Base-by-base conservation (phyloP, 2,797 vertebrate genomes). In the Falco concolor region DNA sequence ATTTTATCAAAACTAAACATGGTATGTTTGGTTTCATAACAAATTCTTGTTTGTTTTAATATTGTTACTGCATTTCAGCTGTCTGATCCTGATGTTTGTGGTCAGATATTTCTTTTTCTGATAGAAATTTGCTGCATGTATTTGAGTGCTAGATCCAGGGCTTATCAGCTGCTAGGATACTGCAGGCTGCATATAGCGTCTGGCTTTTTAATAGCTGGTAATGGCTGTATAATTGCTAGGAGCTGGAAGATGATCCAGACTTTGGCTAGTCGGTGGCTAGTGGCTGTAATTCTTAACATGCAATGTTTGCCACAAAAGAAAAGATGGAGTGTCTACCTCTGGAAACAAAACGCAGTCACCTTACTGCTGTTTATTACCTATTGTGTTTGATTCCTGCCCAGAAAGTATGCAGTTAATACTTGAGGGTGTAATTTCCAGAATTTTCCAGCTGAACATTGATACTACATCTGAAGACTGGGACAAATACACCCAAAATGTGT, bases 151-250 rank as follows among this genome's bases (percentile, higher is more conserved):
- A 38, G 28, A 45, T 79, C 84, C 78, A 36, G 52, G 69, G 75
- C 45, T 96, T 78, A 50, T 65, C 89, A 95, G 87, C 91, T 94
- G 72, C 83, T 54, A 25, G 80, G 92, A 61, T 78, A 63, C 70
- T 80, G 36, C 75, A 45, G 64, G 77, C 80, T 78, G 59, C 63
- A 7, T 47, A 7, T 42, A 85, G 32, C 84, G 47, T 63, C 61
- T 81, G 76, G 49, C 61, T 61, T 52, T 88, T 81, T 76, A 88
- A 63, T 81, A 88, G 36, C 89, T 69, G 45, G 27, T 91, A 91
- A 88, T 19, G 61, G 32, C 9, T 34, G n/a, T 88, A 5, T 65
- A 72, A 90, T 87, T 94, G 52, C 69, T 86, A 38, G 50, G 78
- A 89, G 65, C 49, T 70, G 50, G 72, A 80, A 90, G 76, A 69